Conservation (phyloP, 37 sponge, comb jelly and placozoan species). For the Tethya wilhelma region DNA sequence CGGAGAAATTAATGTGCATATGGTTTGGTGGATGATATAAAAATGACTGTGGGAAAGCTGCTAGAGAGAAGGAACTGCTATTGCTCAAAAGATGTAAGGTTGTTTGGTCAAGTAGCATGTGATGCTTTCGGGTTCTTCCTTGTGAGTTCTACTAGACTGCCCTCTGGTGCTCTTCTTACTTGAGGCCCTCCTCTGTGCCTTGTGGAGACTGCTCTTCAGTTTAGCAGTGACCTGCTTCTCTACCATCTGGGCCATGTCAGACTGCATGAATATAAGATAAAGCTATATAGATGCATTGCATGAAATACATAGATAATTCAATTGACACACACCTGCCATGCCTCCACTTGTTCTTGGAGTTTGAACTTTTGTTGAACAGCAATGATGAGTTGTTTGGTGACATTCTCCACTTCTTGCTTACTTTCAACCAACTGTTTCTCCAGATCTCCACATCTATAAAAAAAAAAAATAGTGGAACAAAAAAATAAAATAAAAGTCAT, state of each 20-base stretch:
- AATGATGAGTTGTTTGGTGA: slow-evolving; percentile 43
- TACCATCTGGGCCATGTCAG: slow-evolving; percentile 10
- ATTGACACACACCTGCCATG: slow-evolving; percentile 54
- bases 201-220: no score
- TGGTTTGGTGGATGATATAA: no score
- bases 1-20: no score
- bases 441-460: slow-evolving; percentile 28
- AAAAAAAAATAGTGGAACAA: not conserved
- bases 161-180: no score
- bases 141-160: no score
- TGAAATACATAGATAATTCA: not conserved
- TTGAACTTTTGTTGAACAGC: slow-evolving; percentile 62
- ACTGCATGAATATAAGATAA: not conserved
- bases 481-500: no score
- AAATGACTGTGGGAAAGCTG: no score
- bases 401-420: slow-evolving; percentile 15
- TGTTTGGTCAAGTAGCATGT: no score
- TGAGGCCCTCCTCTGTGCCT: no score
- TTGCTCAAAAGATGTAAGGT: no score
- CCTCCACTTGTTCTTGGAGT: slow-evolving; percentile 51
- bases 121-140: no score
- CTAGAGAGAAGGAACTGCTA: no score
- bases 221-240: not conserved
- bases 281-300: not conserved
- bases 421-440: not conserved